These are phyloP conservation scores for Timema podura DNA, from an alignment of 2,888 invertebrate species.

Conservation along the genomic window DNA sequence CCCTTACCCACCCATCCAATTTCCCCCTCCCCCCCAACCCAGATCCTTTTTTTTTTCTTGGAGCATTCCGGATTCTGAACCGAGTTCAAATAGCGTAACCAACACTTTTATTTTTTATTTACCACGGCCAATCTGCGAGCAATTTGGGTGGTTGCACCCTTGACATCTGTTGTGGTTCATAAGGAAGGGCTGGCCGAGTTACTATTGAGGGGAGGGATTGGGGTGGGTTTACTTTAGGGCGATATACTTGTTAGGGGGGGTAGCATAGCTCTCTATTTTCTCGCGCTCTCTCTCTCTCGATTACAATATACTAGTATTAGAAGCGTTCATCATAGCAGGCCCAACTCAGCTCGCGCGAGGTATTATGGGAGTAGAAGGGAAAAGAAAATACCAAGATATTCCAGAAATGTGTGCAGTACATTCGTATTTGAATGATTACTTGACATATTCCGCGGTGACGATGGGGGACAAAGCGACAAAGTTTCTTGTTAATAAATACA, in stretches of 20 bases:
- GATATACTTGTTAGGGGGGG: not conserved
- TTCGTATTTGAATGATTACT: too few relatives aligned
- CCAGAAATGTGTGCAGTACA: too few relatives aligned
- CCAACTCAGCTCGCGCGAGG: too few relatives aligned
- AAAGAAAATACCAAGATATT: too few relatives aligned
- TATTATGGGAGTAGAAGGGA: too few relatives aligned
- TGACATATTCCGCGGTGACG: too few relatives aligned
- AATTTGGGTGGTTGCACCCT: constrained; percentile 22
- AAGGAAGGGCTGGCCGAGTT: constrained; percentile 12
- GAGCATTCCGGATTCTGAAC: too few relatives aligned
- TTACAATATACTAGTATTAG: too few relatives aligned
- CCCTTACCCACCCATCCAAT: constrained; percentile 10
- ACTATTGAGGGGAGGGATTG: constrained; percentile 9
- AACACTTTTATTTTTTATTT: constrained; percentile 25
- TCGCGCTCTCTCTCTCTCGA: not conserved
- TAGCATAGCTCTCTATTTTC: not conserved
- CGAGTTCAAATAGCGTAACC: constrained; percentile 30
- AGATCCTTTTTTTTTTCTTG: not conserved
- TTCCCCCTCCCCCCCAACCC: not conserved
- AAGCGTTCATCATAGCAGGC: too few relatives aligned
- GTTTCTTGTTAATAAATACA: too few relatives aligned
- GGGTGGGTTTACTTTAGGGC: not conserved
- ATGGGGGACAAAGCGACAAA: too few relatives aligned
- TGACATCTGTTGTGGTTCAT: constrained; percentile 26
- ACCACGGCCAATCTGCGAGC: constrained; percentile 31